Evolutionary conservation across 2,797 vertebrate genomes (phyloP).

Genomic region (Capromys pilorides): DNA sequence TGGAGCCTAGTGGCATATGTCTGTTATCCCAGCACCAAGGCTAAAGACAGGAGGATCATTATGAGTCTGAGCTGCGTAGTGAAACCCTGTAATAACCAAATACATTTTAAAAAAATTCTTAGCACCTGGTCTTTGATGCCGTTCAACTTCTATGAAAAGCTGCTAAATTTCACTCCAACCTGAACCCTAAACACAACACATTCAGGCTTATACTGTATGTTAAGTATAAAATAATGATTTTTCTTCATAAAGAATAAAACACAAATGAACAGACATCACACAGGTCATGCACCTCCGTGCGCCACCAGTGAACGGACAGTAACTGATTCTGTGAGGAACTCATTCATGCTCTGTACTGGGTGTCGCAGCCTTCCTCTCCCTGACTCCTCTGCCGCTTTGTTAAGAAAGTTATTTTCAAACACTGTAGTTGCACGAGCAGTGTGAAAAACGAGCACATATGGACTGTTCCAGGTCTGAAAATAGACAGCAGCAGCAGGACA

Average conservation of each 20-base stretch:
- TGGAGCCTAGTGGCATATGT: too few relatives aligned
- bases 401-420: slow-evolving; percentile 37
- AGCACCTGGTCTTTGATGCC: slow-evolving; percentile 22
- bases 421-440: neutral
- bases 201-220: neutral
- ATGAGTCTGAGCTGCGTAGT: too few relatives aligned
- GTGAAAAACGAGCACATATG: neutral
- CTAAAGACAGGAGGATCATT: too few relatives aligned
- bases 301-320: neutral
- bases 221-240: slow-evolving; percentile 3
- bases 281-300: neutral
- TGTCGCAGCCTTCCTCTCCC: neutral
- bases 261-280: neutral
- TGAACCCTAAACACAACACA: neutral
- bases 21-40: too few relatives aligned
- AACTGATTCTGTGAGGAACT: neutral
- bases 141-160: neutral
- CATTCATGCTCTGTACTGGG: neutral
- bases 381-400: neutral
- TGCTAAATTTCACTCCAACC: slow-evolving; percentile 35
- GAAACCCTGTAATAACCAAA: too few relatives aligned
- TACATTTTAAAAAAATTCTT: neutral
- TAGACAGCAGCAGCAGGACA: neutral
- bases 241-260: slow-evolving; percentile 28
- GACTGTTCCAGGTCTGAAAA: slow-evolving; percentile 36